Base-by-base conservation (phyloP, 2,113 vertebrate species). In the Cichladusa arquata region DNA sequence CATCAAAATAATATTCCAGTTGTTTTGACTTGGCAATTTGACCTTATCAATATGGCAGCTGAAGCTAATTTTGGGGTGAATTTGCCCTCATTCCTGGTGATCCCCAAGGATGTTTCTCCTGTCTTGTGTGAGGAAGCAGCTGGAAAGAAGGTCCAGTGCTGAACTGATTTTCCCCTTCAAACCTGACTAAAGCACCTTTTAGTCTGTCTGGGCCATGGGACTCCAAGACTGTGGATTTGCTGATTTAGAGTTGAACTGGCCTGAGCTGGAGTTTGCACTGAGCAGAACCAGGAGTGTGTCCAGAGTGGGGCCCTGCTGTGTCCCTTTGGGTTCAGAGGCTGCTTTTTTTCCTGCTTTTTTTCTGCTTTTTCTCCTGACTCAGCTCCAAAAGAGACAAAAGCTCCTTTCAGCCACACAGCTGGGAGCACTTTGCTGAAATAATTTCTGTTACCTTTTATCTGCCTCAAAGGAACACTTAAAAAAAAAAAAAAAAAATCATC, bases 371-470 rank as follows among this genome's bases (percentile, higher is more conserved):
- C 1, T 51, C 60, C 45, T n/a, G 54, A 18, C 45, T 77, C 9
- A 1, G 29, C 34, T 74, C 31, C 44, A 19, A 26, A 76, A 22
- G 40, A 79, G 61, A 56, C 56, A 67, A 89, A 91, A 96, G 9
- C 65, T 89, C 19, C 54, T 62, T 61, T 56, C 56, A 89, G 69
- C 61, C 73, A 7, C 40, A 1, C 15, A 60, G 65, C 38, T 44
- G 1, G 15, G 38, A 87, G 69, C 1, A 0, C 65, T 89, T 19
- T 8, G 65, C 92, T 90, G 87, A 47, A 89, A 93, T 84, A 36
- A 84, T 94, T 94, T 29, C 76, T 60, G 81, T 85, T 95, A 69
- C 54, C 94, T 91, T 87, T 92, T 89, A 94, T 93, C 81, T 87
- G 70, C 86, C 89, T 93, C 91, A 42, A 23, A 95, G 94, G 93